Percentiles rank a stretch among this genome's conserved stretches.
These are phyloP conservation scores for Paedocypris micromegethes DNA, from an alignment of 2,797 vertebrate species.

Conservation along the genomic window DNA sequence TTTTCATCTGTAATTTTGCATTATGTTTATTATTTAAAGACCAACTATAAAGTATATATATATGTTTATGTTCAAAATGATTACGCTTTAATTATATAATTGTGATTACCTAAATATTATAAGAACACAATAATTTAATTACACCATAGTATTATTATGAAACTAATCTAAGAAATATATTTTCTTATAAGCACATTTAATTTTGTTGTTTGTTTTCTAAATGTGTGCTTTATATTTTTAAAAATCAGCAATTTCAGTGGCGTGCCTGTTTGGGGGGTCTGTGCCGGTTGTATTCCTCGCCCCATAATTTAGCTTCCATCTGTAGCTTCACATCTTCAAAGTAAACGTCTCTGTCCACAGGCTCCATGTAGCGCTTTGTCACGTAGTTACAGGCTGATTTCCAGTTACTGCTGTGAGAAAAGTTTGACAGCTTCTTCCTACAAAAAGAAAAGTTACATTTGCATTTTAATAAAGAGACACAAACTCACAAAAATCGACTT, in stretches of 20 bases:
- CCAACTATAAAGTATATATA: too few relatives aligned
- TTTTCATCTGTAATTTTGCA: too few relatives aligned
- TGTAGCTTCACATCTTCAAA: conserved; percentile 94
- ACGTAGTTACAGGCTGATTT: conserved; percentile 93
- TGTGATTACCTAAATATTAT: too few relatives aligned
- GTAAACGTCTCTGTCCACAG: conserved; percentile 83
- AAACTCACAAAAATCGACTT: conserved; percentile 2
- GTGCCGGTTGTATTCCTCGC: conserved; percentile 93
- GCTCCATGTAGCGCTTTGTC: conserved; percentile 86
- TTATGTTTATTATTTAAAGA: too few relatives aligned
- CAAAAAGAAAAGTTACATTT: not conserved
- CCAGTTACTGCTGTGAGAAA: conserved; percentile 91
- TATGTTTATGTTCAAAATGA: too few relatives aligned
- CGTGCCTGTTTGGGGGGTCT: conserved; percentile 92
- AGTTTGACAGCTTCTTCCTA: conserved; percentile 97
- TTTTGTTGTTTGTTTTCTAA: too few relatives aligned
- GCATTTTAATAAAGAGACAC: not conserved
- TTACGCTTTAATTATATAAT: too few relatives aligned
- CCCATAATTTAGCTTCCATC: conserved; percentile 98
- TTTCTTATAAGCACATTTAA: too few relatives aligned
- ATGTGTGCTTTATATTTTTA: too few relatives aligned
- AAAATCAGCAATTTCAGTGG: not conserved
- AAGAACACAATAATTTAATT: too few relatives aligned
- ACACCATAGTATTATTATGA: too few relatives aligned
- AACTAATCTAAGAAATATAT: too few relatives aligned